Evolutionary conservation across 2,797 vertebrate species (phyloP), one percentile per base, ranked within the genome.

Genomic region (Ispidina lecontei): DNA sequence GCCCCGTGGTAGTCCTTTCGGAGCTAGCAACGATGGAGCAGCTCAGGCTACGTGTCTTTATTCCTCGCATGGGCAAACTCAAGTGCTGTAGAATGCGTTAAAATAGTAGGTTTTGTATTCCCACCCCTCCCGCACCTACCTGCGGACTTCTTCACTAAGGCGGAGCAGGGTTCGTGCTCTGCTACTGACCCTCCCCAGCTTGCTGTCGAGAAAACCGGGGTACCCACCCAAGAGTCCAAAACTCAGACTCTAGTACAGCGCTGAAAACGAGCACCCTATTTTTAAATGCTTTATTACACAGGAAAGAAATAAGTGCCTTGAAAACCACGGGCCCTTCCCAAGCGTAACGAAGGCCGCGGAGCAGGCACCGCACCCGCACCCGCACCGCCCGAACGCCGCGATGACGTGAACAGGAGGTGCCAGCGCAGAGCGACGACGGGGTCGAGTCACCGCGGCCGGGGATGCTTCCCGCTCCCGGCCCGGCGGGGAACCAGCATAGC

Each of bases 171-270:
- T 8, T 37, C 4, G 10, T 25, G 51, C 16, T 35, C 10, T 9
- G 3, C 15, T 7, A 4, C 16, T 8, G 31, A 17, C 10, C 14
- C 5, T 25, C 25, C 29, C 13, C 46, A 1, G 5, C 10, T 35
- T 14, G 35, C 69, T 28, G 39, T 14, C 19, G 16, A 41, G 9
- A 21, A 51, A 26, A 12, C 4, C 1, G 17, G 2, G 17, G 37
- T 2, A 8, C 31, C 8, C 35, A 2, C 12, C 4, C 20, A 5
- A 7, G 14, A 12, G 15, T 9, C 35, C 33, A 2, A 2, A 1
- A 2, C 1, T 47, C 28, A 41, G 17, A 25, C 12, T 6, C 2
- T 2, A 51, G 19, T 6, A 6, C 33, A 18, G 35, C 23, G 9
- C 31, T 12, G 43, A 46, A 21, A 43, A 20, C 31, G 14, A n/a